Conservation (phyloP, 53 echinoderm and acorn worm species). For the Patiria pectinifera region DNA sequence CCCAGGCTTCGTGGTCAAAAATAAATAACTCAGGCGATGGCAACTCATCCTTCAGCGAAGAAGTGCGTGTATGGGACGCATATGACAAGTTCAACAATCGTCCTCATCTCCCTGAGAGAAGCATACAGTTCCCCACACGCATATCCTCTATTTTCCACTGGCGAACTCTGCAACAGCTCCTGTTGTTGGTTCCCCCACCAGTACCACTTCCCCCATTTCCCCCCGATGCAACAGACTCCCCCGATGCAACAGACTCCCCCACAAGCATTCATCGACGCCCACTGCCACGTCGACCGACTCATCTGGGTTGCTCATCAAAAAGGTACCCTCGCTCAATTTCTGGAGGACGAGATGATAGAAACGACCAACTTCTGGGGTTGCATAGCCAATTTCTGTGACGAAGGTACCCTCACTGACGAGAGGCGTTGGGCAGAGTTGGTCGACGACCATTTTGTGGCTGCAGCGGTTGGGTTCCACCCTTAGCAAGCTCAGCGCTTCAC, state of each 20-base stretch:
- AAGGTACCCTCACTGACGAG: background rate
- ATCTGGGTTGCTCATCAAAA: background rate
- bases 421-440: too few relatives aligned
- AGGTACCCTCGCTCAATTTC: slow-evolving; percentile 1
- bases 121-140: background rate
- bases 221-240: background rate
- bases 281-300: slow-evolving; percentile 13
- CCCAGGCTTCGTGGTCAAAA: background rate
- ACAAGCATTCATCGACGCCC: background rate
- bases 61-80: background rate
- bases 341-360: background rate
- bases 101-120: background rate
- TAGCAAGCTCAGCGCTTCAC: too few relatives aligned
- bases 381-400: background rate
- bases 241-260: background rate
- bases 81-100: background rate
- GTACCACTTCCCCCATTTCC: background rate
- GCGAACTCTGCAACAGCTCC: background rate
- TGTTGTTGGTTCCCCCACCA: background rate
- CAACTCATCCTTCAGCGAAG: background rate
- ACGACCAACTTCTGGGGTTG: background rate
- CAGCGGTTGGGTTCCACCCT: too few relatives aligned
- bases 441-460: too few relatives aligned
- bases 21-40: slow-evolving; percentile 1
- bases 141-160: slow-evolving; percentile 7